A percentile compares a stretch with the other conserved stretches of the same genome.
Conservation (phyloP, 2,797 vertebrate genomes). For the Astyanax mexicanus region DNA sequence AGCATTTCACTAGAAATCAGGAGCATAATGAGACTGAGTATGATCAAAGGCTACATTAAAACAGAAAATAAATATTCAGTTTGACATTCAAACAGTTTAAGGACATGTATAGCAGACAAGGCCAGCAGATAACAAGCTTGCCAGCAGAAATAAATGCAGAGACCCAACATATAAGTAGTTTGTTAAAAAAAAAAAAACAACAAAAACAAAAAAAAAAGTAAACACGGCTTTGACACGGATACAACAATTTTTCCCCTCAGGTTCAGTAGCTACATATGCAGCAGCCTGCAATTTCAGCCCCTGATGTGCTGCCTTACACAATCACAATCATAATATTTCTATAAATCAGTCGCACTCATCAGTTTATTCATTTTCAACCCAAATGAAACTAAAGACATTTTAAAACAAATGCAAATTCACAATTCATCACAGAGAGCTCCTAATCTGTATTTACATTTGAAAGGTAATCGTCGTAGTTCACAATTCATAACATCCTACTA, state of each 20-base stretch:
- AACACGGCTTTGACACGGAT: too few relatives aligned
- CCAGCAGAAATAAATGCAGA: not conserved
- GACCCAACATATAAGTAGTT: not conserved
- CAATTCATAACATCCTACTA: conserved; percentile 20
- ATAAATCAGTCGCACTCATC: not conserved
- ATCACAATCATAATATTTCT: not conserved
- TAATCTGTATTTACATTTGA: conserved; percentile 37
- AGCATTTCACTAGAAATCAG: too few relatives aligned
- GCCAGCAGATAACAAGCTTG: not conserved
- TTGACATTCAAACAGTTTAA: conserved; percentile 3
- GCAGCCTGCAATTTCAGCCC: not conserved
- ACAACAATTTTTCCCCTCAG: not conserved
- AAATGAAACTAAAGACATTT: conserved; percentile 35
- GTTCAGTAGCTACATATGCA: conserved; percentile 25
- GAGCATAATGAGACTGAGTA: conserved; percentile 1
- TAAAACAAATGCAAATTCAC: conserved; percentile 53
- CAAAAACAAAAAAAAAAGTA: too few relatives aligned
- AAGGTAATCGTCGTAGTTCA: conserved; percentile 11
- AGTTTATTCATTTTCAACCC: not conserved
- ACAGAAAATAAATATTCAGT: conserved; percentile 46
- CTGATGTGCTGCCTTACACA: not conserved
- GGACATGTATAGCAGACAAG: conserved; percentile 1
- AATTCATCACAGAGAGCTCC: conserved; percentile 25
- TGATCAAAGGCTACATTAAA: conserved; percentile 19
- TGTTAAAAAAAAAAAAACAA: too few relatives aligned